These are phyloP conservation scores for Thereva nobilitata DNA, from an alignment of 2,888 invertebrate species.

Conservation along the genomic window DNA sequence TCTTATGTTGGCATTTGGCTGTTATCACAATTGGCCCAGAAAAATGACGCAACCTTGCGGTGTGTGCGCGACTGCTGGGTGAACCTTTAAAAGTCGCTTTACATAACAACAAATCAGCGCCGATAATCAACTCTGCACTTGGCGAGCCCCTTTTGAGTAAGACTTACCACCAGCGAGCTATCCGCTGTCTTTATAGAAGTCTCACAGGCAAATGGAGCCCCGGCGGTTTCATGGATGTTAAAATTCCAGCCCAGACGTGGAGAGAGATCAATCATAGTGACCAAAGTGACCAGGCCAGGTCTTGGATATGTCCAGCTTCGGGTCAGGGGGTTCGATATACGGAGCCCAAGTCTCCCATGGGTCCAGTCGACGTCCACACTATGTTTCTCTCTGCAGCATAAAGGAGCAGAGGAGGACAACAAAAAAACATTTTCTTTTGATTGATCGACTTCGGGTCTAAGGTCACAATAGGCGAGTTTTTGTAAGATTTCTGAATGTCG, in stretches of 20 bases:
- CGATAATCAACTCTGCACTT: neutral
- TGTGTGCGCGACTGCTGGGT: neutral
- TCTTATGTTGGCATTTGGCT: constrained; percentile 7
- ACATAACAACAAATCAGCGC: no score
- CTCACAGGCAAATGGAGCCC: no score
- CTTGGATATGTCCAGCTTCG: no score
- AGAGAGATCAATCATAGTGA: no score
- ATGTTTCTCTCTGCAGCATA: neutral
- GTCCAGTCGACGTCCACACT: neutral
- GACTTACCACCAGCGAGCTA: no score
- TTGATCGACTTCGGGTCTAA: constrained; percentile 15
- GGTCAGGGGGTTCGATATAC: no score
- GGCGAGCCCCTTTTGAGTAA: no score
- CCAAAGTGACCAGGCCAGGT: no score
- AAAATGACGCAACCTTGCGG: constrained; percentile 18
- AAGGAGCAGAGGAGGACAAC: constrained; percentile 7
- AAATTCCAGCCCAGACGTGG: no score
- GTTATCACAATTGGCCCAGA: constrained; percentile 21
- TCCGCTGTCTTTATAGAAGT: no score
- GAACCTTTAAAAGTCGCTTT: neutral
- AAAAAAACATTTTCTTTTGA: constrained; percentile 17
- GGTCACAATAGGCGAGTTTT: neutral
- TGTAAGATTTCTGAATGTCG: neutral
- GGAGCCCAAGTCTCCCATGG: no score
- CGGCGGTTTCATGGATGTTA: no score